Conservation (phyloP, 2,888 invertebrate genomes). For the Tubulanus polymorphus region DNA sequence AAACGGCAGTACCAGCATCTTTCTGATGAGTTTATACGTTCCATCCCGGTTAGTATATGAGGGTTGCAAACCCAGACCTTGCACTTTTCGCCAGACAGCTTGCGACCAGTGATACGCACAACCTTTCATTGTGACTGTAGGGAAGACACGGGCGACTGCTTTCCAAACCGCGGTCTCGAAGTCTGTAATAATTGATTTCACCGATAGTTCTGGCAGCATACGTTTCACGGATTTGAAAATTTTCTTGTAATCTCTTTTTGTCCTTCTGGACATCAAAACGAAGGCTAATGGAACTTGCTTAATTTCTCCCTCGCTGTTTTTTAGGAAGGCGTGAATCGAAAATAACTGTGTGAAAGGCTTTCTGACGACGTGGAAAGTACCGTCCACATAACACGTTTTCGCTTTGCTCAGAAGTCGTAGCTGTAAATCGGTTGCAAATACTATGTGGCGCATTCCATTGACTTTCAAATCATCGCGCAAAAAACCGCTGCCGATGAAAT, state of each 20-base stretch:
- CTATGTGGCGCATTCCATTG: neutral
- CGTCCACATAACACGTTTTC: neutral
- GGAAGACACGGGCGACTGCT: neutral
- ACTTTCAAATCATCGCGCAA: neutral
- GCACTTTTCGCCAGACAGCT: neutral
- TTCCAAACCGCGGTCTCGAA: neutral
- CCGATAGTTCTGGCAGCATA: neutral
- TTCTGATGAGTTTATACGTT: neutral
- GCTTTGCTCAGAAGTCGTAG: neutral
- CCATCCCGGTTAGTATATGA: neutral
- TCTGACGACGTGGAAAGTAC: neutral
- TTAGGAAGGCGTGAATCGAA: neutral
- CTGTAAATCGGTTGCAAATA: neutral
- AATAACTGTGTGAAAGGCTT: neutral
- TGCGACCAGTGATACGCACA: neutral
- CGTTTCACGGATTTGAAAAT: neutral
- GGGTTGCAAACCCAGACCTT: neutral
- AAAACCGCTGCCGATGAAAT: neutral
- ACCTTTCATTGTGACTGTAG: neutral
- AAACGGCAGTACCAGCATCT: neutral
- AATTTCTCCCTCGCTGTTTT: neutral
- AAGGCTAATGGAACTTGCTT: neutral
- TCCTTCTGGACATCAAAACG: neutral
- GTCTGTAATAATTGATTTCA: neutral
- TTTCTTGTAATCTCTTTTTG: neutral